Conservation (phyloP, 1,140 invertebrate species). For the Zaprionus inermis region DNA sequence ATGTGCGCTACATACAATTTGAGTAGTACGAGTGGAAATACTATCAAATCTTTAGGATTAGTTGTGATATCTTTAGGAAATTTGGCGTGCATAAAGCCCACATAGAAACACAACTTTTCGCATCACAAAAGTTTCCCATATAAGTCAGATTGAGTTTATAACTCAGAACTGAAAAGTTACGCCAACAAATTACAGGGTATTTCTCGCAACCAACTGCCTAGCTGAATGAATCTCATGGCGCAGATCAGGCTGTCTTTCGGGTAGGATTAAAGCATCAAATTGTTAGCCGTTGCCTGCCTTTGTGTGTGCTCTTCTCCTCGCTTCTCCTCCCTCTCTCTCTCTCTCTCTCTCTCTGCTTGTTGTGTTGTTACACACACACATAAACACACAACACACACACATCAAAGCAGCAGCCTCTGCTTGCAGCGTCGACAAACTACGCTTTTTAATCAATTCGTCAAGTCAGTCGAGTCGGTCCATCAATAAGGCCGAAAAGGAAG, state of each 20-base stretch:
- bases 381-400: slow-evolving; percentile 27
- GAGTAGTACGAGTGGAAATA: too few relatives aligned
- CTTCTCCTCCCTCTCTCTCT: not conserved
- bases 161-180: not conserved
- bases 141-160: not conserved
- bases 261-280: slow-evolving; percentile 76
- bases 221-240: slow-evolving; percentile 60
- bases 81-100: not conserved
- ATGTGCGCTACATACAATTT: too few relatives aligned
- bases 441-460: slow-evolving; percentile 77
- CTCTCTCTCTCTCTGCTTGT: not conserved
- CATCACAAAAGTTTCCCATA: too few relatives aligned
- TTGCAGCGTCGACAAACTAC: slow-evolving; percentile 51
- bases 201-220: slow-evolving; percentile 14
- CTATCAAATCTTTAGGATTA: not conserved
- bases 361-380: slow-evolving; percentile 3
- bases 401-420: slow-evolving; percentile 59
- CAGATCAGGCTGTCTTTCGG: slow-evolving; percentile 43
- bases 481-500: slow-evolving; percentile 52
- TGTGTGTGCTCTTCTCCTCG: slow-evolving; percentile 1
- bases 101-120: not conserved
- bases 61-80: not conserved
- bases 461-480: slow-evolving; percentile 45
- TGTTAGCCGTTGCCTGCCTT: slow-evolving; percentile 55
- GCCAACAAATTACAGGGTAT: not conserved